Evolutionary conservation across 1,140 invertebrate species (phyloP).

Genomic region (Saxidomus purpurata): DNA sequence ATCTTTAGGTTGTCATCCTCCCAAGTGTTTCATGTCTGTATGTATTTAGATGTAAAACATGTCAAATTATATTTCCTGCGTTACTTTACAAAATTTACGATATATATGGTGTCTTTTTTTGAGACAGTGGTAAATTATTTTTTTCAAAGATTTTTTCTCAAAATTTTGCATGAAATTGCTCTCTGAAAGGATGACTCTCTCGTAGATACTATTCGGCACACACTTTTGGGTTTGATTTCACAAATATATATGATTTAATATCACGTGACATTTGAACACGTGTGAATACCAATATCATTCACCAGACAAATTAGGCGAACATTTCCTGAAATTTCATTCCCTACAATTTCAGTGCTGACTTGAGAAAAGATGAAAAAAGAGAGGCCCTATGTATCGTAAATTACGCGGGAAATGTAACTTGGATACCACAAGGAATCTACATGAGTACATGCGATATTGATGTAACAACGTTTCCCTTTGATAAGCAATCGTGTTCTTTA

Average conservation of each 20-base stretch:
- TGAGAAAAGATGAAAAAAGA: conserved; percentile 82
- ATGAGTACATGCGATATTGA: conserved; percentile 97
- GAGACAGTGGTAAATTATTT: too few species aligned
- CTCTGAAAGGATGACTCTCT: conserved; percentile 6
- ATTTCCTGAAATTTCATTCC: conserved; percentile 40
- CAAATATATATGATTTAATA: neutral
- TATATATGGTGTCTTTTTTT: conserved; percentile 36
- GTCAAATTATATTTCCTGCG: conserved; percentile 18
- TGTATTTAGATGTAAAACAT: conserved; percentile 16
- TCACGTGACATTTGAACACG: neutral
- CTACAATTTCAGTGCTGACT: conserved; percentile 83
- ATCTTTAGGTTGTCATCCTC: conserved; percentile 18
- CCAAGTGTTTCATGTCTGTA: conserved; percentile 12
- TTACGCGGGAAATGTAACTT: conserved; percentile 97
- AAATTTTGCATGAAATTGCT: conserved; percentile 20
- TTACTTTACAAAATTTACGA: conserved; percentile 26
- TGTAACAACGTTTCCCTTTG: conserved; percentile 86
- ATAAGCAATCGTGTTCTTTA: conserved; percentile 84
- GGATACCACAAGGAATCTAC: conserved; percentile 99
- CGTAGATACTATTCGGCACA: conserved; percentile 5
- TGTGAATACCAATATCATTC: conserved; percentile 61
- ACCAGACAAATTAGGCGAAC: conserved; percentile 5
- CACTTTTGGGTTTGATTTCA: conserved; percentile 1
- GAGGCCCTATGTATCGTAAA: conserved; percentile 84
- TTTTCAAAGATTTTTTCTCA: too few species aligned